A percentile compares a stretch with the other conserved stretches of the same genome.
Evolutionary conservation across 2,888 invertebrate species (phyloP).

Genomic region (Sepiola atlantica): DNA sequence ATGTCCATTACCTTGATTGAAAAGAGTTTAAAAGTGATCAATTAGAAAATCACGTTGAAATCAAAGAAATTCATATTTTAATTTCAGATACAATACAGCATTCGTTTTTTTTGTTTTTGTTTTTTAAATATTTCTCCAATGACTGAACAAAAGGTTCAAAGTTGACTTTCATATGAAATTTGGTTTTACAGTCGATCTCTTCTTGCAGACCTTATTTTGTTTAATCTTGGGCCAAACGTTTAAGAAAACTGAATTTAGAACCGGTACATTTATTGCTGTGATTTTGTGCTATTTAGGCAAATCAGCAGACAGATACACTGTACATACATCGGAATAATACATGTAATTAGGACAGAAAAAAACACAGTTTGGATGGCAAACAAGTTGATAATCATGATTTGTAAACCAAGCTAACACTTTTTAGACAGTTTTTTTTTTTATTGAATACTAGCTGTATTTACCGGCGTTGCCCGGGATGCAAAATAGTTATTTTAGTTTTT

Average conservation of each 20-base stretch:
- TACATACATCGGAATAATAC: background rate
- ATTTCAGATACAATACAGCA: background rate
- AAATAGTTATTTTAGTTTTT: too few relatives aligned
- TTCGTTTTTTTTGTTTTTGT: background rate
- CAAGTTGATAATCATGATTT: background rate
- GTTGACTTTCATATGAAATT: background rate
- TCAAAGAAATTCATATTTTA: background rate
- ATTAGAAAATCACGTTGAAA: background rate
- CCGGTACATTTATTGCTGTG: background rate
- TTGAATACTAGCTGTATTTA: background rate
- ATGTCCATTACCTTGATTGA: too few relatives aligned
- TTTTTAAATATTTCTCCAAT: background rate
- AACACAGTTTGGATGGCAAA: background rate
- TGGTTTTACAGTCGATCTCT: background rate
- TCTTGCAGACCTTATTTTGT: background rate
- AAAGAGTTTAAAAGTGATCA: too few relatives aligned
- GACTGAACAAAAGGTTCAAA: background rate
- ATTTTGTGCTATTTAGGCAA: background rate
- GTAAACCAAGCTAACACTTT: background rate
- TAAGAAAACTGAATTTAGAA: background rate
- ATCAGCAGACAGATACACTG: background rate
- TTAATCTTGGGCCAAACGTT: background rate
- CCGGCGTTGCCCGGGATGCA: too few relatives aligned
- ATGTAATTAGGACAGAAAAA: background rate
- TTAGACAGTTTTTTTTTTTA: background rate